phyloP scores from a whole-genome alignment of 2,888 invertebrate species.

The Mesodorylaimus sp. region DNA sequence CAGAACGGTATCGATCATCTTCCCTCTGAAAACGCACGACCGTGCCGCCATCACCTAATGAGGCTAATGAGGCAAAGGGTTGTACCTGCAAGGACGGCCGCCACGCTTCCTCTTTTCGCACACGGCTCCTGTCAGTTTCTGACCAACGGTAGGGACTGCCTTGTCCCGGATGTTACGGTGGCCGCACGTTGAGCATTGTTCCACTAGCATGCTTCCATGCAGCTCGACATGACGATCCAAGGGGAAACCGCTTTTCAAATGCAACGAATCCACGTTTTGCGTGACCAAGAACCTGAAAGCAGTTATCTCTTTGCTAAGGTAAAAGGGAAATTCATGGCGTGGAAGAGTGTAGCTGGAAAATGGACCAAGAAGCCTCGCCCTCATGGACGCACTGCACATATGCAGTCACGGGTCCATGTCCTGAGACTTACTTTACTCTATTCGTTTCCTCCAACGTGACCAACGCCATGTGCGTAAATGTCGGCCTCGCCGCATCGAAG shows the following conservation, averaged over 20 bases:
- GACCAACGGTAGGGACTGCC: slow-evolving; percentile 56
- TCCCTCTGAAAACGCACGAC: slow-evolving; percentile 43
- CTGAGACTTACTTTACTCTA: slow-evolving; percentile 17
- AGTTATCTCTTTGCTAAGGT: slow-evolving; percentile 16
- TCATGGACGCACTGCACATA: slow-evolving; percentile 6
- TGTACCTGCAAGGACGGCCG: slow-evolving; percentile 11
- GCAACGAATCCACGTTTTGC: slow-evolving; percentile 95
- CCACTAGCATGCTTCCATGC: slow-evolving; percentile 94
- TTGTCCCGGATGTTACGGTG: slow-evolving; percentile 41
- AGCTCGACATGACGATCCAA: slow-evolving; percentile 66
- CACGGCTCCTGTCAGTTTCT: slow-evolving; percentile 46
- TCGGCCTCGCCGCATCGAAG: slow-evolving; percentile 73
- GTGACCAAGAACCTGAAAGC: slow-evolving; percentile 65
- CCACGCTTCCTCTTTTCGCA: slow-evolving; percentile 47
- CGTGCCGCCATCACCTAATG: neutral
- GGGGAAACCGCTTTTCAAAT: slow-evolving; percentile 67
- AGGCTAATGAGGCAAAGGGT: too few relatives aligned
- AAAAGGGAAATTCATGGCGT: too few relatives aligned
- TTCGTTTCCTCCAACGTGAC: slow-evolving; percentile 52
- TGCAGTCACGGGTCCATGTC: neutral
- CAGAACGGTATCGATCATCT: slow-evolving; percentile 66
- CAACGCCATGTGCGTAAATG: slow-evolving; percentile 79
- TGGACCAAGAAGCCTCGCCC: too few relatives aligned
- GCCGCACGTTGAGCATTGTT: slow-evolving; percentile 67
- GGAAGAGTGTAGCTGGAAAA: too few relatives aligned